Base-by-base conservation (phyloP, 2,888 invertebrate genomes). In the Meliscaeva auricollis region DNA sequence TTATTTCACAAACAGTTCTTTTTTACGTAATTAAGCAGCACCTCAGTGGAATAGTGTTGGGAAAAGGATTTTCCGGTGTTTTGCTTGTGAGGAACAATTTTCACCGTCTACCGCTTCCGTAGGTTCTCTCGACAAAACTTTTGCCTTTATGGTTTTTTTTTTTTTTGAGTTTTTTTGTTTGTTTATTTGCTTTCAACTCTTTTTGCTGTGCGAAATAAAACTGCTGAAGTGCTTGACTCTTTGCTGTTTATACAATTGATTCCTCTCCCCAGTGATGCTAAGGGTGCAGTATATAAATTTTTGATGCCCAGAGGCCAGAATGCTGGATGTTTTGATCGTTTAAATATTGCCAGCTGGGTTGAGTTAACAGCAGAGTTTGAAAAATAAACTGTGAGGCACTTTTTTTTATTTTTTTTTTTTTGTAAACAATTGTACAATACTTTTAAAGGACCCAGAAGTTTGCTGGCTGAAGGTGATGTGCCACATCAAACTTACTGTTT, bases 31-130 rank as follows among this genome's bases (percentile, higher is more conserved):
- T 81, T 81, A 77, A 77, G 68, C 85, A 76, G 68, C 81, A 77
- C 72, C 85, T 85, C 73, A 38, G 56, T 50, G 35, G 60, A 79
- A 68, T 81, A 77, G 81, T 85, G 80, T 80, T 85, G 60, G 62
- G 66, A 72, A 84, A 84, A 76, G 84, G 80, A 84, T 84, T 84
- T 84, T 84, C 79, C 75, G 84, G 75, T 80, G 80, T 84, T 84
- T 80, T 84, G 80, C 75, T 80, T 72, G 72, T 72, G 72, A 84
- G 76, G 80, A 54, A 76, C 52, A 54, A 72, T 76, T 69, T 85
- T 85, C 76, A 85, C 30, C 81, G 85, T 85, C 85, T 85, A 81
- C 85, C 85, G 85, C 85, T 80, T 81, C 85, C 70, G 84, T 76
- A 76, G 80, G 79, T 75, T 75, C 74, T 56, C 72, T 72, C 77